Evolutionary conservation across 2,113 vertebrate genomes (phyloP).

Genomic region (Pogona vitticeps): DNA sequence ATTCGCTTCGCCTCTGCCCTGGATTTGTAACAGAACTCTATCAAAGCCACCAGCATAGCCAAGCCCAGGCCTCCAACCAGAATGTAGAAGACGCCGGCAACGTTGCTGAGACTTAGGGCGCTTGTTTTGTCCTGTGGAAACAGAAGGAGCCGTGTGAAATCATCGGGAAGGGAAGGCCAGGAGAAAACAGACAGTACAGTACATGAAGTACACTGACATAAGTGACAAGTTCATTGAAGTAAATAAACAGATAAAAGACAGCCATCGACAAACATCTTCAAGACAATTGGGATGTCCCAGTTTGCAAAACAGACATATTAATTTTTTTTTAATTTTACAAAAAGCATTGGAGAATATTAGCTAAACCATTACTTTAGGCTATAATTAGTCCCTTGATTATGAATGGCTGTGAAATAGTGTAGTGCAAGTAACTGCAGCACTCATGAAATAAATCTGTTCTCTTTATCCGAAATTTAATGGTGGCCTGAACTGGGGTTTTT

Average conservation of each 20-base stretch:
- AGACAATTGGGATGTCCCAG: constrained; percentile 44
- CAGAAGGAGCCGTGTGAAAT: constrained; percentile 72
- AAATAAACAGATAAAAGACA: neutral
- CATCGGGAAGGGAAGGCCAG: constrained; percentile 8
- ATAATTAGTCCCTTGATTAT: constrained; percentile 59
- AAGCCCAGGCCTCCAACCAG: constrained; percentile 98
- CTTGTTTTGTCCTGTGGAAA: constrained; percentile 96
- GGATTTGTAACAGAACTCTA: constrained; percentile 99
- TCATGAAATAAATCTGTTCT: constrained; percentile 32
- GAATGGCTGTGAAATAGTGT: constrained; percentile 58
- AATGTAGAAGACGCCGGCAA: constrained; percentile 99
- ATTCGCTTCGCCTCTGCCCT: constrained; percentile 99
- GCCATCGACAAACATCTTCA: constrained; percentile 37
- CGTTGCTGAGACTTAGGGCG: constrained; percentile 99
- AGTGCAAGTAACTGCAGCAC: constrained; percentile 54
- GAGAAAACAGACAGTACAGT: constrained; percentile 38
- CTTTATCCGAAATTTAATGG: constrained; percentile 21
- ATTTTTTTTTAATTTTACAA: neutral
- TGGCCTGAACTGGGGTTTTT: constrained; percentile 21
- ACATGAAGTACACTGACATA: constrained; percentile 32
- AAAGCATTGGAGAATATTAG: constrained; percentile 22
- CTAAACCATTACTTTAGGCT: constrained; percentile 54
- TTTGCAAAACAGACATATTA: constrained; percentile 37
- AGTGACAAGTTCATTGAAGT: constrained; percentile 39
- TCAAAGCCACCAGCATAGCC: constrained; percentile 99